Percentiles rank a stretch among this genome's conserved stretches.
Evolutionary conservation across 2,113 vertebrate species (phyloP).

Genomic region (Hirundichthys speculiger): DNA sequence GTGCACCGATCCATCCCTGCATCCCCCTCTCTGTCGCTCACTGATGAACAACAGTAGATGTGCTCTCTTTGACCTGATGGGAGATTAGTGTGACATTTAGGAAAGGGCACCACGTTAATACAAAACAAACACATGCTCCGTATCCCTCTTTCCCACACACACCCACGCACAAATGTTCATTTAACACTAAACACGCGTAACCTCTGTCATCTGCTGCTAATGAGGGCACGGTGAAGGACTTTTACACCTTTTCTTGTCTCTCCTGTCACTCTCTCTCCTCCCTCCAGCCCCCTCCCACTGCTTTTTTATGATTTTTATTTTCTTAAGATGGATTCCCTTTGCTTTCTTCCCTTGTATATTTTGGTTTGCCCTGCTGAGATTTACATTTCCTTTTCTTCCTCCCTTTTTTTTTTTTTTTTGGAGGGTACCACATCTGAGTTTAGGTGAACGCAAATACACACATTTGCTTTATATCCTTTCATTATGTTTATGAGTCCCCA

Average conservation of each 20-base stretch:
- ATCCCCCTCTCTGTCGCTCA: constrained; percentile 34
- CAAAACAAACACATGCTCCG: constrained; percentile 54
- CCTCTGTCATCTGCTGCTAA: constrained; percentile 50
- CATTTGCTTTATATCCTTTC: too few species aligned
- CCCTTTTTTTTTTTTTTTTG: neutral
- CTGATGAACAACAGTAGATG: constrained; percentile 76
- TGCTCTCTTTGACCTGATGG: constrained; percentile 87
- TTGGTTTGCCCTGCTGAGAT: neutral
- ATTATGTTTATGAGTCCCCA: too few species aligned
- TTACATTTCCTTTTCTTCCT: neutral
- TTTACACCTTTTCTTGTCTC: constrained; percentile 55
- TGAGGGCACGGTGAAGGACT: constrained; percentile 72
- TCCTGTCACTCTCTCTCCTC: constrained; percentile 7
- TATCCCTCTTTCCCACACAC: neutral
- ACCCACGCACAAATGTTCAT: constrained; percentile 13
- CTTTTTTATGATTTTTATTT: constrained; percentile 11
- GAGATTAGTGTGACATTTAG: constrained; percentile 91
- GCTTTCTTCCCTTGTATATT: neutral
- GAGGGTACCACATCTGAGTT: too few species aligned
- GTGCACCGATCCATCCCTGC: constrained; percentile 59
- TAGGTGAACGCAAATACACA: too few species aligned
- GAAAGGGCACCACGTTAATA: constrained; percentile 89
- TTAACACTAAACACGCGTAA: constrained; percentile 28
- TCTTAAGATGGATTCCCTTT: neutral
- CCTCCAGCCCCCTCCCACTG: neutral